These are phyloP conservation scores for Eospalax fontanierii DNA, from an alignment of 2,797 vertebrate genomes.

Conservation along the genomic window DNA sequence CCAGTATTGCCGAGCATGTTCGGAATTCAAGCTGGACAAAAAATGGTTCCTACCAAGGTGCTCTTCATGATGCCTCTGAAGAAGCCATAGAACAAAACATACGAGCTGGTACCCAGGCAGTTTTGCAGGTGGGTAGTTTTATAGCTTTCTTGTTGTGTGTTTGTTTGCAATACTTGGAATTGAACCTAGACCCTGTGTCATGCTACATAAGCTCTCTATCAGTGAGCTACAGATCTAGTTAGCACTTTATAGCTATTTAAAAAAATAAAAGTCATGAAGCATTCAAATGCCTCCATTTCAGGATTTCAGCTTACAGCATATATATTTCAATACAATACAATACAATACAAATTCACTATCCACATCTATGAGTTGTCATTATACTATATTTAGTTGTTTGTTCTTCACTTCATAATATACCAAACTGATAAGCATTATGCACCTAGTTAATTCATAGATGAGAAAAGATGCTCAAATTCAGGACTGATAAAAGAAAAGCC, in stretches of 20 bases:
- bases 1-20: constrained; percentile 86
- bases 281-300: background rate
- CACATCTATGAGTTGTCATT: background rate
- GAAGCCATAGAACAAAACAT: constrained; percentile 94
- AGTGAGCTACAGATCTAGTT: background rate
- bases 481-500: constrained; percentile 25
- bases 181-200: background rate
- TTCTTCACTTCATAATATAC: constrained; percentile 5
- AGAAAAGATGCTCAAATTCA: constrained; percentile 33
- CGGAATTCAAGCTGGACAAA: constrained; percentile 91
- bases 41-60: constrained; percentile 91
- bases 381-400: constrained; percentile 19
- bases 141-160: background rate
- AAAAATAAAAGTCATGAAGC: background rate
- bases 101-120: constrained; percentile 95
- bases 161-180: background rate
- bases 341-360: no score
- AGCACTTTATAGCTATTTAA: background rate
- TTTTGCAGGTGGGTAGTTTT: constrained; percentile 93
- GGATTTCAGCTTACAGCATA: constrained; percentile 21
- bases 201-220: background rate
- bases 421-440: background rate
- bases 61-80: constrained; percentile 91
- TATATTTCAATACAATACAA: constrained; percentile 12
- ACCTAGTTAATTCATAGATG: background rate